Evolutionary conservation across 2,797 vertebrate species (phyloP), one percentile per base, ranked within the genome.

Genomic region (Hirundo rustica): DNA sequence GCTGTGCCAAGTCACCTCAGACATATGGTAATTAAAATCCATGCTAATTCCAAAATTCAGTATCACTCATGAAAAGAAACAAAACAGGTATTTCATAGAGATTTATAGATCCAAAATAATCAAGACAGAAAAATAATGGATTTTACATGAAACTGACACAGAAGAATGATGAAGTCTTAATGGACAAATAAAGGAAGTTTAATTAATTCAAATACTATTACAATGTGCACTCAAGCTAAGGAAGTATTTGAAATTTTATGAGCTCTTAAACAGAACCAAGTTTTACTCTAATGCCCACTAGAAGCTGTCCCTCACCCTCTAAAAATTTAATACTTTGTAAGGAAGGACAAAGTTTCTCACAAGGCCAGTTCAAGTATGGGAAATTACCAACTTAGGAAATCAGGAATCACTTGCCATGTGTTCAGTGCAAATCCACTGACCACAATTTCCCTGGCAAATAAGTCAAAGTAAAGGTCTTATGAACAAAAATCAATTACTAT

Each of bases 61-160:
- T 18, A 4, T 48, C 5, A 6, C 2, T 20, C 7, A 2, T 14
- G 1, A 11, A 70, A 66, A 10, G 18, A 53, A 71, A 17, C 5
- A 38, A 50, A 67, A 15, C 10, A 16, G 3, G 10, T 13, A 13
- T 70, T 72, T 50, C 13, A 53, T 15, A 42, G 53, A 34, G 3
- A 70, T 27, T 47, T n/a, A 38, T 32, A 82, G 26, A 79, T 36
- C 2, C 5, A 68, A 82, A 78, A 82, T 74, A 68, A 13, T 15
- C 25, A 71, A 58, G 32, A 29, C 47, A 62, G 13, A 50, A 85
- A 74, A 89, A 65, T 1, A 75, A 45, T 8, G 13, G 11, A 50
- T 79, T 79, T 85, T 58, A 13, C 16, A 14, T 14, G 3, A 65
- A 72, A 83, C 4, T 58, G 47, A 6, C 15, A 30, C 32, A 30